Base-by-base conservation (phyloP, 1,140 invertebrate species). In the Steinernema khuongi region DNA sequence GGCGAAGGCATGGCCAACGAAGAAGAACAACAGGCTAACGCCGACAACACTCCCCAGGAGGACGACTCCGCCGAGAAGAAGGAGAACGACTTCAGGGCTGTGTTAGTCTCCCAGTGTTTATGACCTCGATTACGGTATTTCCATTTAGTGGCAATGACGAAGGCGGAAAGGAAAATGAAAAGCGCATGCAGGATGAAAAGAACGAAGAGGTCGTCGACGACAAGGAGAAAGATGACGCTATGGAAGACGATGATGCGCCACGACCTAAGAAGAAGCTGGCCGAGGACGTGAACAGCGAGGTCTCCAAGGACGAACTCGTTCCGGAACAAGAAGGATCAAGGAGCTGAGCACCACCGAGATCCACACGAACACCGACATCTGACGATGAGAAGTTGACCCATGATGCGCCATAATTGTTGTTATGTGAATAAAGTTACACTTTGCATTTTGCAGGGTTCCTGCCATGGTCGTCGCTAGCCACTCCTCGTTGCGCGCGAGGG, bases 221-320 rank as follows among this genome's bases (percentile, higher is more conserved):
- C 2, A 68, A 76, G 11, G 70, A 72, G 41, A 75, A 81, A 60
- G 70, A 73, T n/a, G 76, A 30, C 77, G 82, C 72, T 32, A 75
- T 75, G n/a, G 77, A 81, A 22, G 67, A 73, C n/a, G 74, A 76
- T 29, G 77, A 83, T 70, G 73, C 71, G 44, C 31, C 72, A 26
- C 50, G 67, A 0, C 30, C 74, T 14, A 67, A 73, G 31, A 43
- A 80, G 1, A 68, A 73, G 29, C 72, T 81, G n/a, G 76, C 75
- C 7, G 74, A 74, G 67, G 60, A 76, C 60, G 30, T 73, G 22
- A 77, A 81, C 19, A 79, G 80, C 43, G 80, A 86, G 60, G 80
- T 83, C 29, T 69, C 81, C 26, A 80, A 87, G 68, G 78, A 86
- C 66, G 83, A 86, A 73, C 85, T 79, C 17, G 44, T 71, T 14